A percentile compares a stretch with the other conserved stretches of the same genome.
These are phyloP conservation scores for Neoniphon sammara DNA, from an alignment of 2,797 vertebrate species.

Conservation along the genomic window DNA sequence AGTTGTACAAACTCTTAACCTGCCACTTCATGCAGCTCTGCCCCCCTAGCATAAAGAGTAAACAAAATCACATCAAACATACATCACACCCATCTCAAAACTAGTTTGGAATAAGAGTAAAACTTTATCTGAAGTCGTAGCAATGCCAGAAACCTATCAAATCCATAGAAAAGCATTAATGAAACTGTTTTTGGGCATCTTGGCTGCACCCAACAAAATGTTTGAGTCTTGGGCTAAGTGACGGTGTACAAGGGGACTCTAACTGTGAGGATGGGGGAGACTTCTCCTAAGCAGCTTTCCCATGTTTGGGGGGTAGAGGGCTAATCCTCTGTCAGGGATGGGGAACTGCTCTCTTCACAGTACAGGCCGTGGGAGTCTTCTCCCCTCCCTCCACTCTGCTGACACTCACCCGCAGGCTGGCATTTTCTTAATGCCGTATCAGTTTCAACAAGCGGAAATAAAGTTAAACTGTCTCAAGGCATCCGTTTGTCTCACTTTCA, in stretches of 20 bases:
- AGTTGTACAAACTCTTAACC: conserved; percentile 70
- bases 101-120: conserved; percentile 71
- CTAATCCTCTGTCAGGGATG: conserved; percentile 85
- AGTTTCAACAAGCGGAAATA: conserved; percentile 86
- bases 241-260: conserved; percentile 76
- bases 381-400: conserved; percentile 79
- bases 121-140: conserved; percentile 77
- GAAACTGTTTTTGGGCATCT: conserved; percentile 80
- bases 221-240: conserved; percentile 77
- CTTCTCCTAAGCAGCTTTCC: conserved; percentile 84
- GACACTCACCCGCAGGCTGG: conserved; percentile 82
- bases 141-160: conserved; percentile 81
- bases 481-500: conserved; percentile 83
- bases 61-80: conserved; percentile 80
- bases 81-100: conserved; percentile 77
- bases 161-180: conserved; percentile 80
- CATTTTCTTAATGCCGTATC: conserved; percentile 86
- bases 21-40: conserved; percentile 66
- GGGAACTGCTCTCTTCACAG: conserved; percentile 82
- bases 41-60: conserved; percentile 68
- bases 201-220: conserved; percentile 76
- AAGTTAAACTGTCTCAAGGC: conserved; percentile 84
- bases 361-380: conserved; percentile 82
- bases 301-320: conserved; percentile 84
- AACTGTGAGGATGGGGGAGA: conserved; percentile 78